Evolutionary conservation across 2,888 invertebrate genomes (phyloP).

Genomic region (Cylindroiulus punctatus): DNA sequence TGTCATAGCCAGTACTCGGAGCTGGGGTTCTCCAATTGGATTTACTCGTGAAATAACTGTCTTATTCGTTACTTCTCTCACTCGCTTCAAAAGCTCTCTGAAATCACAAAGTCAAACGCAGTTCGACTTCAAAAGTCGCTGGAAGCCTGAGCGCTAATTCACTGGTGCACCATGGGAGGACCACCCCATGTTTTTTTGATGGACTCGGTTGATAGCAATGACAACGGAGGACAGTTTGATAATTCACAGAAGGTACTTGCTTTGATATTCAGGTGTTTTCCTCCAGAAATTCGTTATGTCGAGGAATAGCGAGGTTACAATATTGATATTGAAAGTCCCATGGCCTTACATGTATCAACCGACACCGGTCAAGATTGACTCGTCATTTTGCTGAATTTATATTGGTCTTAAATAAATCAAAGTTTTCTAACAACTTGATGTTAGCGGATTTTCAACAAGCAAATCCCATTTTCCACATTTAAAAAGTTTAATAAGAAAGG

Average conservation of each 20-base stretch:
- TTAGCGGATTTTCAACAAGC: no score
- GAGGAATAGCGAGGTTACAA: background rate
- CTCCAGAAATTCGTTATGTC: background rate
- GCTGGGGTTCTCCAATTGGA: background rate
- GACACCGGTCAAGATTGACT: background rate
- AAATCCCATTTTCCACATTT: no score
- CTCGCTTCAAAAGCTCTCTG: background rate
- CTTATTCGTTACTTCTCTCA: background rate
- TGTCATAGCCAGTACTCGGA: background rate
- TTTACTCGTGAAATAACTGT: background rate
- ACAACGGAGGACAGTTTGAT: background rate
- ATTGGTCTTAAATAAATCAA: constrained; percentile 31
- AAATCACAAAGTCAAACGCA: background rate
- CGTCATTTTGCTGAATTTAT: constrained; percentile 39
- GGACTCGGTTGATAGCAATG: background rate
- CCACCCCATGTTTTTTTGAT: background rate
- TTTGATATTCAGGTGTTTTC: background rate
- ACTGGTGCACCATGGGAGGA: background rate
- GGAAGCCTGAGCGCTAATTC: background rate
- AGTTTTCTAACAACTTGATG: no score
- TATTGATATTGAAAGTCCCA: constrained; percentile 28
- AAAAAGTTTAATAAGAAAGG: no score
- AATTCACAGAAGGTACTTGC: background rate
- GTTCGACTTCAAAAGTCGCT: background rate
- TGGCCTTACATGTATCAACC: background rate